These are phyloP conservation scores for Hippolais icterina DNA, from an alignment of 2,113 vertebrate species.

Conservation along the genomic window DNA sequence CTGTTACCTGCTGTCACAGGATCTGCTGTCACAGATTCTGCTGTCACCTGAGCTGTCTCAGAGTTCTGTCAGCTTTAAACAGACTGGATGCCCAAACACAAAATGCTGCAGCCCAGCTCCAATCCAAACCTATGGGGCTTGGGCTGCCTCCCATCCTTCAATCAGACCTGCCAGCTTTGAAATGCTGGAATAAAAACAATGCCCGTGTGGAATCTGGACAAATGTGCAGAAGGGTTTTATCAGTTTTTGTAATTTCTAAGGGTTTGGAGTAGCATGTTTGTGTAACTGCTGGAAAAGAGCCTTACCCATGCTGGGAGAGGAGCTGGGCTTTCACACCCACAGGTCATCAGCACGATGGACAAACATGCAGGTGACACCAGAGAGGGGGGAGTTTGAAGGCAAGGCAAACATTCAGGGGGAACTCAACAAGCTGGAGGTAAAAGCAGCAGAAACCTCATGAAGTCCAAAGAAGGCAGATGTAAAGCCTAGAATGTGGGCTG, in stretches of 20 bases:
- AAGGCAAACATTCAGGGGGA: neutral
- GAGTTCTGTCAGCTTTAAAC: neutral
- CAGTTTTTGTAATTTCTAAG: neutral
- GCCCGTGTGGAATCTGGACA: neutral
- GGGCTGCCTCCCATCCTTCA: neutral
- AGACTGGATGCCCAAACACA: neutral
- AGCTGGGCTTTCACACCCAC: neutral
- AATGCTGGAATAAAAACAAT: neutral
- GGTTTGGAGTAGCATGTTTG: no score
- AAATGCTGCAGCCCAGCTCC: neutral
- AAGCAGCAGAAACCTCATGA: neutral
- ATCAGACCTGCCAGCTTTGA: neutral
- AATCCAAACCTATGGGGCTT: neutral
- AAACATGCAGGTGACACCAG: neutral
- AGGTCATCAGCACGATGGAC: rapidly evolving
- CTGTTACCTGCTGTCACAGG: neutral
- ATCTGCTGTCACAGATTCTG: neutral
- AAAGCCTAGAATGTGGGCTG: neutral
- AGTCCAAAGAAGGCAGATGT: neutral
- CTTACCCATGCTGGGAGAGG: neutral
- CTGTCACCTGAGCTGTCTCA: neutral
- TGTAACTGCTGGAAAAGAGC: neutral
- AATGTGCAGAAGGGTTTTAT: neutral
- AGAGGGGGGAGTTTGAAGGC: neutral
- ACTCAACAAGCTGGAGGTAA: neutral